Conservation (phyloP, 2,113 vertebrate species). For the Neogale vison region DNA sequence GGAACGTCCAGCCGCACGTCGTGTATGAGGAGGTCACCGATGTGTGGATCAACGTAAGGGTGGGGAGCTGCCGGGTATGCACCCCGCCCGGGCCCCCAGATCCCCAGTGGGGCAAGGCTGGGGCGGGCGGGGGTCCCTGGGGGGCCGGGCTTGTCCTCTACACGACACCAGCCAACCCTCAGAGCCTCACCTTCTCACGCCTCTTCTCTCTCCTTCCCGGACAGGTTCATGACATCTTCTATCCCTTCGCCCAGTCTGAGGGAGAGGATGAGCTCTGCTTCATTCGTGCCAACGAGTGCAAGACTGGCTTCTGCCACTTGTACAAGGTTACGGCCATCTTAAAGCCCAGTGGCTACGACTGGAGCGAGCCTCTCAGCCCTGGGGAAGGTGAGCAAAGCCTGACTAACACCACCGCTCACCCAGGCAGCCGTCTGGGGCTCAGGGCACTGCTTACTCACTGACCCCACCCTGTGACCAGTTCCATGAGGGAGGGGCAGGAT, state of each 20-base stretch:
- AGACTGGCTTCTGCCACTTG: conserved; percentile 95
- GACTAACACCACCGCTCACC: background rate
- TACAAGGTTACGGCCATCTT: conserved; percentile 92
- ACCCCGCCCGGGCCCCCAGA: accelerated
- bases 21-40: conserved; percentile 96
- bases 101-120: background rate
- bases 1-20: conserved; percentile 90
- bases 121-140: background rate
- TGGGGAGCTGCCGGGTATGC: background rate
- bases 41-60: conserved; percentile 96
- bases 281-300: conserved; percentile 95
- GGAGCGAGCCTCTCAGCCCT: conserved; percentile 87
- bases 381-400: conserved; percentile 86
- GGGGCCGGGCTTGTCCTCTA: no score
- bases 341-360: conserved; percentile 88
- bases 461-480: background rate
- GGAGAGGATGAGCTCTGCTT: conserved; percentile 93
- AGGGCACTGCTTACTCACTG: background rate
- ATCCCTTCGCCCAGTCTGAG: conserved; percentile 92
- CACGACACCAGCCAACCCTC: accelerated
- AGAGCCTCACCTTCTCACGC: background rate
- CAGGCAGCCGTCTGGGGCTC: no score
- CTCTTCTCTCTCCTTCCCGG: background rate
- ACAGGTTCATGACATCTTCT: conserved; percentile 98
- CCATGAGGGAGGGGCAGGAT: background rate